A percentile compares a stretch with the other conserved stretches of the same genome.
Conservation (phyloP, 2,113 vertebrate species). For the Myiopsitta monachus region DNA sequence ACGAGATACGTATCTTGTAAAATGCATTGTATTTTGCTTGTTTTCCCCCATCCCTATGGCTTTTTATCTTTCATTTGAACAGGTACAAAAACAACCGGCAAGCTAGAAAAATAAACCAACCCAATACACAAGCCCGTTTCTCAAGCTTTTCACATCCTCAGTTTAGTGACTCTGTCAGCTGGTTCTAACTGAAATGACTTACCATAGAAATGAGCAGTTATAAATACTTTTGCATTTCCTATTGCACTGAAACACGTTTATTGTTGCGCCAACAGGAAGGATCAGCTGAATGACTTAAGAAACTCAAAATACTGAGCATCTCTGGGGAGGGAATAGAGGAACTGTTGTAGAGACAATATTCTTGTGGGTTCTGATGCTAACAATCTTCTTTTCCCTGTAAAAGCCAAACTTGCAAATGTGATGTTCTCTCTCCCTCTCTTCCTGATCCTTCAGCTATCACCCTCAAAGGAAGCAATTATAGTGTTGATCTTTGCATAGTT, state of each 20-base stretch:
- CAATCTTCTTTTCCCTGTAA: background rate
- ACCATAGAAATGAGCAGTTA: background rate
- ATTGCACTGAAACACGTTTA: background rate
- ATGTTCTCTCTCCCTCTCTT: constrained; percentile 38
- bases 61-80: constrained; percentile 30
- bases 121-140: background rate
- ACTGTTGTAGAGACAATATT: background rate
- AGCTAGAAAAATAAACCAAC: constrained; percentile 22
- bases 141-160: constrained; percentile 38
- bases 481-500: constrained; percentile 3
- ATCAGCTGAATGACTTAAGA: constrained; percentile 36
- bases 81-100: constrained; percentile 23
- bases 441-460: constrained; percentile 5
- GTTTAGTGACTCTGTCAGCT: background rate
- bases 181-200: background rate
- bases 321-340: constrained; percentile 9
- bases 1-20: background rate
- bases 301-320: constrained; percentile 6
- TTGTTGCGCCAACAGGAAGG: constrained; percentile 3
- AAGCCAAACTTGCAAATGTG: constrained; percentile 23
- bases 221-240: constrained; percentile 34
- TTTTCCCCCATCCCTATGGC: background rate
- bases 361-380: constrained; percentile 14
- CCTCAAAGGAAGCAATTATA: constrained; percentile 14
- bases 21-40: constrained; percentile 33